phyloP scores from a whole-genome alignment of 2,797 vertebrate species.

The Rhinichthys osculus region DNA sequence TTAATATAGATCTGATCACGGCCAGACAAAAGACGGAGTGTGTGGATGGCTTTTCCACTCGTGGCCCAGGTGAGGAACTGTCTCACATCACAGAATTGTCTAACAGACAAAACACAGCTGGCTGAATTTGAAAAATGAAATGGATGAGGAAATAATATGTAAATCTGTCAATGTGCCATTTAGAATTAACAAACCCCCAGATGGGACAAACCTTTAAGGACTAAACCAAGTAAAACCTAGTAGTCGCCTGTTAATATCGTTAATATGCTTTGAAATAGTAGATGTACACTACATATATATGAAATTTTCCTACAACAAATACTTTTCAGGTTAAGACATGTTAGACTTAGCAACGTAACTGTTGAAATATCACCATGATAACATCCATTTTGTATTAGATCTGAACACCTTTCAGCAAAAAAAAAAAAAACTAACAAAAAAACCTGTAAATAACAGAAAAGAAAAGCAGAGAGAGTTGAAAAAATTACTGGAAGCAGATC shows the following conservation, averaged over 20 bases:
- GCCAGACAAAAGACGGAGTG: constrained; percentile 43
- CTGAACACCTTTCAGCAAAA: constrained; percentile 49
- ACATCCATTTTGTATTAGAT: background rate
- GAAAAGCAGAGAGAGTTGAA: constrained; percentile 38
- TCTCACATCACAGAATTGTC: constrained; percentile 21
- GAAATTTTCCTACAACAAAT: background rate
- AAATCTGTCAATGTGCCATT: constrained; percentile 20
- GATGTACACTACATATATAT: too few species aligned
- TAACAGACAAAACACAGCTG: constrained; percentile 29
- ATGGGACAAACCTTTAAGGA: background rate
- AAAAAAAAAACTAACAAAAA: constrained; percentile 54
- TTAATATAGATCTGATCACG: constrained; percentile 60
- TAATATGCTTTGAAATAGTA: background rate
- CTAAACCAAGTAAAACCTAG: background rate
- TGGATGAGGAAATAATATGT: constrained; percentile 21
- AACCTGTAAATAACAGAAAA: constrained; percentile 60
- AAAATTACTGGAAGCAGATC: constrained; percentile 34
- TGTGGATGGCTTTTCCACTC: constrained; percentile 19
- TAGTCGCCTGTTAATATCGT: background rate
- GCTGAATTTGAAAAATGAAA: background rate
- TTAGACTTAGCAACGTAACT: background rate
- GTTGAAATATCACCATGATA: background rate
- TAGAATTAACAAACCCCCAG: background rate
- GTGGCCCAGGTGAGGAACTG: constrained; percentile 27
- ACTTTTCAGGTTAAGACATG: background rate